Base-by-base conservation (phyloP, 1,140 invertebrate genomes). In the Gonatopus flavifemur region DNA sequence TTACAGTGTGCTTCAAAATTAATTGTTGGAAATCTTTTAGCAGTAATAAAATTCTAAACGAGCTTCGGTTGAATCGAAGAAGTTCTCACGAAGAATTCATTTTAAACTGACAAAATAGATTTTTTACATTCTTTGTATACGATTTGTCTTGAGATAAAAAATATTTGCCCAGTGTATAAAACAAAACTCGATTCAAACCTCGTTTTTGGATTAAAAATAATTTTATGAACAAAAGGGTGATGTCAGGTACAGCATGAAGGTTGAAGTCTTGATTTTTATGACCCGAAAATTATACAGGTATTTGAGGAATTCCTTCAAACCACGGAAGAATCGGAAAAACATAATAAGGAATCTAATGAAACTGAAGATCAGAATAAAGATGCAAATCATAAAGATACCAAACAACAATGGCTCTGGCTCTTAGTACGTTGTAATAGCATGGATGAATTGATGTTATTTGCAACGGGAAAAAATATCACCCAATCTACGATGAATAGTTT, bases 361-460 rank as follows among this genome's bases (percentile, higher is more conserved):
- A 19, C 32, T 48, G 63, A 47, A 8, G 9, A 36, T 40, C 62
- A 38, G 51, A 32, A 25, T n/a, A 62, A 39, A 52, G 63, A 50
- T 19, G 52, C 35, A 33, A 47, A 46, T 21, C 47, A 56, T 21
- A 57, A 18, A 12, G 55, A 67, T 28, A 46, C 18, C 0, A 66
- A 54, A 52, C 64, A 68, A 8, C 55, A 70, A 8, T 77, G 76
- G 68, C 44, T 74, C 8, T 75, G 67, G 62, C 57, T 77, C 40
- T 50, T 76, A 20, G 65, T 78, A 7, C 58, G 76, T 41, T 69
- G 69, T 40, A 78, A 78, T 57, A 69, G 72, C 10, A 71, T 64
- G 40, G 52, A 70, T 33, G 74, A 78, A 30, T 50, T 78, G 8
- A 76, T 78, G 74, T 58, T 78, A 5, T 75, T 77, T 49, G 71